Base-by-base conservation (phyloP, 1,140 invertebrate genomes). In the Limonius californicus region DNA sequence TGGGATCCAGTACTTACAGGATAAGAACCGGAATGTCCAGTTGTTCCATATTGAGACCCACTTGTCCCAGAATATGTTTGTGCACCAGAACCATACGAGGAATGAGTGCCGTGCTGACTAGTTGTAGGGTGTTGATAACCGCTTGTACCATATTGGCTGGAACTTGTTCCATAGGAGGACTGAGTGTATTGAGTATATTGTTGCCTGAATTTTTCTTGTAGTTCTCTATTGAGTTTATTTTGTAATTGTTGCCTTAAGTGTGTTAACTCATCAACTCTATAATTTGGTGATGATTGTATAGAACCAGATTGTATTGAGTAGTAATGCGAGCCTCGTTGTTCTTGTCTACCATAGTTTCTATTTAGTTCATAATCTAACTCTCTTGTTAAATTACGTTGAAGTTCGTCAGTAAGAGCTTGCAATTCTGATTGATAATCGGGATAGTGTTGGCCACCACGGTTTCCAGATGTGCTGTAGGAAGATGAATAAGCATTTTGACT, bases 321-420 rank as follows among this genome's bases (percentile, higher is more conserved):
- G 1, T 70, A 72, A 23, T 66, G 64, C 0, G 66, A 66, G 15
- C 70, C 66, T 21, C 69, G 23, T 43, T 57, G 16, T 35, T 62
- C 66, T 63, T 76, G 73, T 43, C 39, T 43, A 0, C 74, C 74
- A 54, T 71, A 76, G 35, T 66, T 58, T 12, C 57, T 62, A 2
- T 59, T 56, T 2, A 76, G 35, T 16, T 66, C 64, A n/a, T 69
- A 54, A 61, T 75, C 65, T 1, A 76, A 32, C 50, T 64, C 64
- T 18, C 59, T 57, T 8, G 73, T 72, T 15, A 75, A 50, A 43
- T 76, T 76, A 16, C 55, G 23, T 8, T 60, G 54, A 30, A 76
- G 50, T 62, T 76, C 71, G 9, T 67, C 54, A 63, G 62, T 66
- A 8, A 74, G 58, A 56, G 68, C 55, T 50, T 70, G 54, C 12